Conservation (phyloP, 2,888 invertebrate genomes). For the Metallyticus violacea region DNA sequence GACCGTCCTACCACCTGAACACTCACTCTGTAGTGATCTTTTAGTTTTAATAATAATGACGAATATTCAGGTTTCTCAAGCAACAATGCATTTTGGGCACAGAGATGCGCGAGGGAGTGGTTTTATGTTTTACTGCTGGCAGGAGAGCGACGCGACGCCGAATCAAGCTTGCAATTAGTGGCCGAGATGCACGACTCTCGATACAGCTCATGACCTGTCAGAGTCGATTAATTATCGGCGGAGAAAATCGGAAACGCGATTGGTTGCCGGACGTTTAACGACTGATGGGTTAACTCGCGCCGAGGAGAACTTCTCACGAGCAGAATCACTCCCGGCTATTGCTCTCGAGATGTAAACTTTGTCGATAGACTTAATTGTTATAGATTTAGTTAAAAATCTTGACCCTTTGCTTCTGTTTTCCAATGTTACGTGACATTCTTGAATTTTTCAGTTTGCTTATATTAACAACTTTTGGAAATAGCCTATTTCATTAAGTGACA, state of each 20-base stretch:
- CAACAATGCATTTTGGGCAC: not conserved
- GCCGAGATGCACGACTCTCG: slow-evolving; percentile 2
- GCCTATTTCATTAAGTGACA: too few relatives aligned
- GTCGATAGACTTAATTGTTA: too few relatives aligned
- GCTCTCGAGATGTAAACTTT: too few relatives aligned
- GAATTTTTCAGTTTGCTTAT: too few relatives aligned
- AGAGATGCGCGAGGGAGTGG: not conserved
- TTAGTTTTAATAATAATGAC: too few relatives aligned
- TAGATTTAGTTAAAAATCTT: too few relatives aligned
- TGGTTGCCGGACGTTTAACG: not conserved
- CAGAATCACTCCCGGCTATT: not conserved
- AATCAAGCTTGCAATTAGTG: not conserved
- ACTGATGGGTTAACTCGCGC: not conserved
- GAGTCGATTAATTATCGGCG: slow-evolving; percentile 10
- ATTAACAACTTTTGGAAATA: too few relatives aligned
- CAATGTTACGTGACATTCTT: too few relatives aligned
- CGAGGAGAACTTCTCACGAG: not conserved
- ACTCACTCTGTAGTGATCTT: too few relatives aligned
- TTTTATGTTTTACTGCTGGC: not conserved
- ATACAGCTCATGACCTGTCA: slow-evolving; percentile 10
- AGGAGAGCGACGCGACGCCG: not conserved
- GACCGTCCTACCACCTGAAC: too few relatives aligned
- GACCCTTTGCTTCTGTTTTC: too few relatives aligned
- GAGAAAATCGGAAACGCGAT: not conserved
- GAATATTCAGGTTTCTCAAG: not conserved